phyloP scores from a whole-genome alignment of 2,888 invertebrate species.

The Brenthis ino region DNA sequence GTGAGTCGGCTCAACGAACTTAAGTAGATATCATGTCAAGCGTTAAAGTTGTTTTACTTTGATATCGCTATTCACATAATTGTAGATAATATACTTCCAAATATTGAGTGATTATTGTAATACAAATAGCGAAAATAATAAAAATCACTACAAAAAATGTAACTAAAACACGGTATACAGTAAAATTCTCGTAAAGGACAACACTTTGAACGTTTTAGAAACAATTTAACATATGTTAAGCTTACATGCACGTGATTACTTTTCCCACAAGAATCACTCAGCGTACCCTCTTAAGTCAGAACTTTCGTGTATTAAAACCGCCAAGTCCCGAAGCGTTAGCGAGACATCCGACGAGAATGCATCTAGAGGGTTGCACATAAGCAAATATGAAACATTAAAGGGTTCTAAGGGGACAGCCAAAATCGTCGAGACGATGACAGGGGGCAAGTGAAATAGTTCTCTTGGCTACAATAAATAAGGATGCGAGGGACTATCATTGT shows the following conservation, averaged over 20 bases:
- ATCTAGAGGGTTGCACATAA: constrained; percentile 34
- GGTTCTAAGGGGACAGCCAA: constrained; percentile 48
- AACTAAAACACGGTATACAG: too few species aligned
- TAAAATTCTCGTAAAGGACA: too few species aligned
- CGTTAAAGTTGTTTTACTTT: constrained; percentile 23
- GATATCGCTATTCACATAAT: constrained; percentile 15
- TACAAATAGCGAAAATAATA: not conserved
- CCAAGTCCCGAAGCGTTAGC: constrained; percentile 31
- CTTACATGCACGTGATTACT: constrained; percentile 20
- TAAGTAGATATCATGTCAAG: constrained; percentile 26
- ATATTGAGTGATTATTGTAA: not conserved
- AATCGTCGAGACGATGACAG: constrained; percentile 62
- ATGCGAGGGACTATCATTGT: constrained; percentile 70
- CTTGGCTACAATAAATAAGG: constrained; percentile 72
- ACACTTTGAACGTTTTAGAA: not conserved
- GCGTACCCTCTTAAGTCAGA: constrained; percentile 25
- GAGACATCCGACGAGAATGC: constrained; percentile 36
- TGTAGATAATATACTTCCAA: not conserved
- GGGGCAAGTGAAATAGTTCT: constrained; percentile 65
- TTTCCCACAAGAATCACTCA: constrained; percentile 31
- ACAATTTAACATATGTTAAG: not conserved
- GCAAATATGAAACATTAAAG: constrained; percentile 35
- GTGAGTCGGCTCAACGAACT: constrained; percentile 24
- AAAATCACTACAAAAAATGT: not conserved
- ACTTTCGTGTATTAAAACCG: constrained; percentile 31